Evolutionary conservation across 2,888 invertebrate genomes (phyloP).

Genomic region (Parnassius glacialis): DNA sequence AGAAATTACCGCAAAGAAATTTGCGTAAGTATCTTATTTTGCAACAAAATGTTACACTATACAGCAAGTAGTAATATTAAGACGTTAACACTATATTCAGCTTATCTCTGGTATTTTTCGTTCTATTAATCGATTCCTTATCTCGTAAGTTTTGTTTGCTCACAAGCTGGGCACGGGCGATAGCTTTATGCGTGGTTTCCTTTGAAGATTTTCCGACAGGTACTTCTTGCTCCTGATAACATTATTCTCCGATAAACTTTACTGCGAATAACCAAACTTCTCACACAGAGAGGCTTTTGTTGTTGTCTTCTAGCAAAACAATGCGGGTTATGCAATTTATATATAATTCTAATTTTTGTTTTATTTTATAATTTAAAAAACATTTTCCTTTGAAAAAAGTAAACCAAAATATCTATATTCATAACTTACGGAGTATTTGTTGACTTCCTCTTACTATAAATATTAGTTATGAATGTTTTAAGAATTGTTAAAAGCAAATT

Average conservation of each 20-base stretch:
- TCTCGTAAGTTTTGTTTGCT: constrained; percentile 41
- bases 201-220: constrained; percentile 46
- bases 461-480: too few relatives aligned
- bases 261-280: constrained; percentile 26
- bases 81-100: constrained; percentile 13
- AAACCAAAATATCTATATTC: too few relatives aligned
- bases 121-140: constrained; percentile 36
- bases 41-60: background rate
- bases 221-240: constrained; percentile 35
- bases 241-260: constrained; percentile 39
- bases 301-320: background rate
- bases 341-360: background rate
- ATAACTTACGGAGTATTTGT: too few relatives aligned
- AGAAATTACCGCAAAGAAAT: background rate
- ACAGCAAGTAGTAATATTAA: constrained; percentile 1
- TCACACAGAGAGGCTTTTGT: constrained; percentile 1
- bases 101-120: constrained; percentile 30
- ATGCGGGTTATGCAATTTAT: constrained; percentile 9
- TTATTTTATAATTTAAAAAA: background rate
- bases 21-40: constrained; percentile 7
- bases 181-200: constrained; percentile 36
- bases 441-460: too few relatives aligned
- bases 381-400: too few relatives aligned
- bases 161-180: constrained; percentile 35
- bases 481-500: too few relatives aligned